A percentile compares a stretch with the other conserved stretches of the same genome.
Evolutionary conservation across 2,113 vertebrate species (phyloP).

Genomic region (Halichoerus grypus): DNA sequence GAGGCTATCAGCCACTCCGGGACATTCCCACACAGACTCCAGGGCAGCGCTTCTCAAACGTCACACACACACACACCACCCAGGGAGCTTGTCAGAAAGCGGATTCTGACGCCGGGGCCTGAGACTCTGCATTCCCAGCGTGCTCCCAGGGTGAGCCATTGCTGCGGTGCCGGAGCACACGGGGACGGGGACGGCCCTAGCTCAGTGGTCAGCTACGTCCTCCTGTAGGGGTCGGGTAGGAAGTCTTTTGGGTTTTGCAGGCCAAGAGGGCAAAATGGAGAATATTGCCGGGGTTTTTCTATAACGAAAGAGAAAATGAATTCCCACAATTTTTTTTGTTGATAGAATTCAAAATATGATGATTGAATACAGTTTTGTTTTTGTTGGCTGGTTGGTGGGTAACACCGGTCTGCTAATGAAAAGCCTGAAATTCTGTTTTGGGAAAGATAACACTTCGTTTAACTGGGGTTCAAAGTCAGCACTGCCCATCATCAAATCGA

Average conservation of each 20-base stretch:
- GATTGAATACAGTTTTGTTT: not conserved
- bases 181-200: rapidly evolving
- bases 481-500: not conserved
- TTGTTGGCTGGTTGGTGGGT: not conserved
- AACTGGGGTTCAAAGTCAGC: not conserved
- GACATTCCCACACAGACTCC: not conserved
- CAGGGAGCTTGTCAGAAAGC: not conserved
- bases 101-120: not conserved
- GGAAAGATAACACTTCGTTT: not conserved
- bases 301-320: not conserved
- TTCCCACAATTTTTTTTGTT: not conserved
- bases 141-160: rapidly evolving
- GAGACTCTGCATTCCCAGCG: not conserved
- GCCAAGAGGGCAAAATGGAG: not conserved
- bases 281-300: not conserved
- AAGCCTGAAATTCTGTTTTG: not conserved
- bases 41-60: rapidly evolving
- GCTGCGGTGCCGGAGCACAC: rapidly evolving
- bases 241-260: not conserved
- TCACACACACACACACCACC: rapidly evolving
- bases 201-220: not conserved
- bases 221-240: not conserved
- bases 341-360: not conserved
- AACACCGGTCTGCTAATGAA: not conserved
- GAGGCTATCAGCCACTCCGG: not conserved